Base-by-base conservation (phyloP, 2,797 vertebrate genomes). In the Steatocranus sp. region DNA sequence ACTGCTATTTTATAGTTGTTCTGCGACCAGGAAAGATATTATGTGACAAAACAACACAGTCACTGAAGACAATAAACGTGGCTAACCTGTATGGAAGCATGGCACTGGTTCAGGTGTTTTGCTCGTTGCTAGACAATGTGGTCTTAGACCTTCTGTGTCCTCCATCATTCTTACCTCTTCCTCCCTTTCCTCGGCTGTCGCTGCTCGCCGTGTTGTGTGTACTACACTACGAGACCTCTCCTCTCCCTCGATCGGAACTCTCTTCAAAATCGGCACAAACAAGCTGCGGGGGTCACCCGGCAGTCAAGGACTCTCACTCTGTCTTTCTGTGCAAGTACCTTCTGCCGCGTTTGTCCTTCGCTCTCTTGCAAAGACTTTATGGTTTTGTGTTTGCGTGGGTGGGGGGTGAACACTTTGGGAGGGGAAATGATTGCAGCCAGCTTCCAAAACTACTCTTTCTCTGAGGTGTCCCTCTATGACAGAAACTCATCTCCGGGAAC, bases 271-370 rank as follows among this genome's bases (percentile, higher is more conserved):
- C 34, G 56, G 78, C 88, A 92, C 90, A 94, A 94, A 94, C 93
- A 93, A 92, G 89, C 89, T 88, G 61, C 20, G 18, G 80, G 81
- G 92, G 90, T 94, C 93, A 91, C 89, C 43, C 68, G 18, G 79
- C 92, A 93, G 93, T 93, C 93, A 93, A 94, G 92, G 93, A 93
- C 92, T 93, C 91, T 89, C 83, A 87, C 83, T 86, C 85, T 90
- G 86, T 93, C 90, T 93, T 85, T 84, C 74, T 83, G 77, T 68
- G 32, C 86, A 88, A 92, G 88, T 84, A 86, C 85, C 81, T 84
- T 86, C 89, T 89, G 84, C 83, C 25, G 49, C 8, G 8, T 73
- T 87, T 49, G 86, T 92, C 88, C 89, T 90, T 90, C 70, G 15
- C 53, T 87, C 81, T 76, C 83, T 85, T 32, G 34, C 50, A 79